Conservation (phyloP, 2,797 vertebrate species). For the Pempheris klunzingeri region DNA sequence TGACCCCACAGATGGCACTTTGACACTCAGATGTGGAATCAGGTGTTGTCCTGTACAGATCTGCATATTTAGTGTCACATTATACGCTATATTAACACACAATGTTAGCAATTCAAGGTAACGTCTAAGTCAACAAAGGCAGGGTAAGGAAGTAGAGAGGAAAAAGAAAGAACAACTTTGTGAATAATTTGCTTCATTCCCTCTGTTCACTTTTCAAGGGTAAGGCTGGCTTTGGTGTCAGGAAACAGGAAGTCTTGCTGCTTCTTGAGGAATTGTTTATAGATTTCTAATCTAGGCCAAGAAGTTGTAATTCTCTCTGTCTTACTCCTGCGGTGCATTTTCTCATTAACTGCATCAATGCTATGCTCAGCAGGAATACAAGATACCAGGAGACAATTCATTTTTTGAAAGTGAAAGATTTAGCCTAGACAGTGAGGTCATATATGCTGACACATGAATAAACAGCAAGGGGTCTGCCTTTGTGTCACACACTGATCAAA, state of each 20-base stretch:
- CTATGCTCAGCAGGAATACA: constrained; percentile 49
- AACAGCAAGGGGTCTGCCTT: constrained; percentile 29
- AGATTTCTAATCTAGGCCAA: constrained; percentile 70
- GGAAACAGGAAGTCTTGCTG: constrained; percentile 64
- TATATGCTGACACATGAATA: constrained; percentile 41
- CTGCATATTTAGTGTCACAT: constrained; percentile 90
- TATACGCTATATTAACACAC: constrained; percentile 88
- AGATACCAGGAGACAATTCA: constrained; percentile 39
- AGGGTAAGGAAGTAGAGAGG: constrained; percentile 31
- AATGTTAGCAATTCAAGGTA: constrained; percentile 86
- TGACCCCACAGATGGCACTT: constrained; percentile 87
- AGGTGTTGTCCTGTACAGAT: constrained; percentile 83
- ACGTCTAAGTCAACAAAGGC: constrained; percentile 83
- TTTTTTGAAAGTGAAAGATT: constrained; percentile 45
- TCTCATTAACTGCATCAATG: constrained; percentile 68
- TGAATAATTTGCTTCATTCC: constrained; percentile 71
- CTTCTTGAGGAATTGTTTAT: constrained; percentile 70
- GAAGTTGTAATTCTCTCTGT: constrained; percentile 65
- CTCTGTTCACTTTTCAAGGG: constrained; percentile 81
- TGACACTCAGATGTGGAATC: constrained; percentile 88
- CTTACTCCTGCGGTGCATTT: constrained; percentile 65
- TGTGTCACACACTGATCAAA: constrained; percentile 44
- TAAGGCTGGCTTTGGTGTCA: constrained; percentile 57
- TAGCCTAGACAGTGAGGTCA: constrained; percentile 49
- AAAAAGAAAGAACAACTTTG: constrained; percentile 74